Evolutionary conservation across 2,888 invertebrate genomes (phyloP).

Genomic region (Ectemnius lituratus): DNA sequence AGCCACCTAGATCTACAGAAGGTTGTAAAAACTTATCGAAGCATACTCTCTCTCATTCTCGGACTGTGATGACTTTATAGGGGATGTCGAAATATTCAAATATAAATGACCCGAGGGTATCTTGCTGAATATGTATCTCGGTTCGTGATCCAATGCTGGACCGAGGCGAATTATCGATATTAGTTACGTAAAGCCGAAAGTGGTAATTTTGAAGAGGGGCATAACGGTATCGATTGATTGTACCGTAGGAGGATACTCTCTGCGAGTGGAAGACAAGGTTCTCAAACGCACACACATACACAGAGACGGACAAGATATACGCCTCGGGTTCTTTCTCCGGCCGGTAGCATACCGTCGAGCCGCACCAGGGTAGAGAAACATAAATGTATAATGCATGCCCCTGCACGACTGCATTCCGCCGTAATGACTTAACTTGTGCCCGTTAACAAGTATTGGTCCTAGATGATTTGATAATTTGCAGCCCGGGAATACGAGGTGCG

Average conservation of each 20-base stretch:
- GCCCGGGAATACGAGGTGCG: constrained; percentile 43
- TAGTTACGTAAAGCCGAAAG: constrained; percentile 5
- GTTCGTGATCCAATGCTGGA: neutral
- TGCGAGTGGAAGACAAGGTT: too few relatives aligned
- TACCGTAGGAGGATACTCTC: neutral
- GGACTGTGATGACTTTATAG: neutral
- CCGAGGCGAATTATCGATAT: neutral
- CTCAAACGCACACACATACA: too few relatives aligned
- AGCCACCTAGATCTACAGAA: too few relatives aligned
- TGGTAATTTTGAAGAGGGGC: constrained; percentile 22
- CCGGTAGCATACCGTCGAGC: constrained; percentile 39
- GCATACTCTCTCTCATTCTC: too few relatives aligned
- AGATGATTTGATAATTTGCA: constrained; percentile 63
- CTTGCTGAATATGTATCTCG: neutral
- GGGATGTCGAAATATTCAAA: constrained; percentile 7
- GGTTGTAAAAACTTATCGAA: too few relatives aligned
- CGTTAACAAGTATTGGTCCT: constrained; percentile 52
- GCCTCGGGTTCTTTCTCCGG: constrained; percentile 15
- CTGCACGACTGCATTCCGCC: constrained; percentile 65
- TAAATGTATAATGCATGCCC: constrained; percentile 65
- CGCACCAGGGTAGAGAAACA: constrained; percentile 38
- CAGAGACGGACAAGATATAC: too few relatives aligned
- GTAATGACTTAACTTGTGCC: constrained; percentile 69
- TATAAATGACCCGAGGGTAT: neutral
- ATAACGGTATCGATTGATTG: constrained; percentile 28